phyloP scores from a whole-genome alignment of 2,113 vertebrate genomes.

The Melanerpes aurifrons region DNA sequence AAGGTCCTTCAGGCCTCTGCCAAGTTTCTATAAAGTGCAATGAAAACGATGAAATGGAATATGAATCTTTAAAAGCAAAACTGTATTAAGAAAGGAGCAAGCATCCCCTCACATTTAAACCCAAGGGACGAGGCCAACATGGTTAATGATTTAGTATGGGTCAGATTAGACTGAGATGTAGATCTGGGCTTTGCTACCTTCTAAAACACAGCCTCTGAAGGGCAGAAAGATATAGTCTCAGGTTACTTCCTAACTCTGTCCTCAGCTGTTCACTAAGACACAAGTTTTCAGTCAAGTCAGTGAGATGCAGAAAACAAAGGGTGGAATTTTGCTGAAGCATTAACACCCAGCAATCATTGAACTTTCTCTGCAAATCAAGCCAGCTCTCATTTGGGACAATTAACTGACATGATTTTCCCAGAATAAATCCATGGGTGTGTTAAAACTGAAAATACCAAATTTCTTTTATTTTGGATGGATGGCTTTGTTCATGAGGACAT shows the following conservation, averaged over 20 bases:
- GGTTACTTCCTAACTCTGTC: not conserved
- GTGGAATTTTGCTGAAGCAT: not conserved
- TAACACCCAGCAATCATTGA: not conserved
- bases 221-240: not conserved
- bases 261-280: not conserved
- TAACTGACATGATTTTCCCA: not conserved
- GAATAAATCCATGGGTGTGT: not conserved
- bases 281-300: not conserved
- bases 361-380: not conserved
- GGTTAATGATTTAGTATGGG: not conserved
- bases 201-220: not conserved
- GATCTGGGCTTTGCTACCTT: not conserved
- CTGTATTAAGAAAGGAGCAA: slow-evolving; percentile 41
- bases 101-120: not conserved
- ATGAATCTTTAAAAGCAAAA: slow-evolving; percentile 57
- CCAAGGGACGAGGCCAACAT: not conserved
- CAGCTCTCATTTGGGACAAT: not conserved
- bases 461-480: not conserved
- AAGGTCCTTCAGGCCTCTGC: slow-evolving; percentile 46
- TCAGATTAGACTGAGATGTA: not conserved
- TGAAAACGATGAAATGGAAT: not conserved
- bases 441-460: not conserved
- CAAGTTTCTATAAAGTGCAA: slow-evolving; percentile 19
- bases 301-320: not conserved
- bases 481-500: not conserved